Base-by-base conservation (phyloP, 2,797 vertebrate species). In the Pseudocheirus occidentalis region DNA sequence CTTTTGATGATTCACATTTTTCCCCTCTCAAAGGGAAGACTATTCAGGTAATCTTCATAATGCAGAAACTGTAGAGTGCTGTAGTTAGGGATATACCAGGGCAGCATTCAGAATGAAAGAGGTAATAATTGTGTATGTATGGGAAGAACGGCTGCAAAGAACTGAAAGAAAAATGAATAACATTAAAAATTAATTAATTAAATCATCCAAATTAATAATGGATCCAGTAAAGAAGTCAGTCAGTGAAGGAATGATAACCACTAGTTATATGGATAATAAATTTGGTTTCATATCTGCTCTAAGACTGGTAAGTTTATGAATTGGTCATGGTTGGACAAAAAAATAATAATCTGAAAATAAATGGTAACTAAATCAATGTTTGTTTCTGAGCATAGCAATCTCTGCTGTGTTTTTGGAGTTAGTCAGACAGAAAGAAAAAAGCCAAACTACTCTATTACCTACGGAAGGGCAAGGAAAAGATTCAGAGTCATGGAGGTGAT, bases 1-100 rank as follows among this genome's bases (percentile, higher is more conserved):
- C 95, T 97, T 94, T 95, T 96, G 57, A 46, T 31, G 53, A 92
- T 94, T 90, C 16, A 53, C 28, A 94, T 93, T 94, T 90, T 91
- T 90, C 12, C n/a, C 66, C n/a, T 81, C 66, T 90, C 92, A 90
- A 95, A 55, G 13, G 13, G 1, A 73, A 94, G 10, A 91, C 50
- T 0, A 90, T n/a, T 92, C 87, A 91, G 40, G 16, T 87, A 40
- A 95, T 92, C 34, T 91, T 93, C 27, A 40, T 50, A 21, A 55
- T 73, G 50, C 53, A 73, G 55, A 95, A 97, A 92, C 92, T 52
- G 52, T 62, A 56, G 11, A 50, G 6, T 34, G 18, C 29, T 18
- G 5, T 89, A 93, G 62, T 93, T 92, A 92, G 92, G 31, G 24
- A 16, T 54, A 56, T 73, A 29, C 27, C 56, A 57, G 54, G 55